Conservation (phyloP, 2,888 invertebrate species). For the Heteropelma amictum region DNA sequence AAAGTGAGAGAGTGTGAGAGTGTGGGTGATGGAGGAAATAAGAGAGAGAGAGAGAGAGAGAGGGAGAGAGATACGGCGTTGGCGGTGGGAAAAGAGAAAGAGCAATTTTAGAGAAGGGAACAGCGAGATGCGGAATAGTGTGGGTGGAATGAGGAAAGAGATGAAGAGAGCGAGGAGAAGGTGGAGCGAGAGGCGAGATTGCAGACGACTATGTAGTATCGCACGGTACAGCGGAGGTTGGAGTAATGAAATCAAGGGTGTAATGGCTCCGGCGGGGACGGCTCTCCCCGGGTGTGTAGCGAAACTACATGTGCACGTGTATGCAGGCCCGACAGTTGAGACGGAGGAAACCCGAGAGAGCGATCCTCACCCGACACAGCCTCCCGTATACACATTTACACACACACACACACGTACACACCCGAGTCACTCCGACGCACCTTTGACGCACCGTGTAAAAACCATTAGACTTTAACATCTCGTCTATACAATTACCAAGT, state of each 20-base stretch:
- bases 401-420: background rate
- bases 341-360: constrained; percentile 6
- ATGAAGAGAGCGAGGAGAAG: no score
- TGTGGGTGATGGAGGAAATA: constrained; percentile 11
- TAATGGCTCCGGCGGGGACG: constrained; percentile 74
- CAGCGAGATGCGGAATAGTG: constrained; percentile 10
- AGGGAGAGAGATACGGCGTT: no score
- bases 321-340: constrained; percentile 23
- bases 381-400: background rate
- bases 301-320: background rate
- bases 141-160: constrained; percentile 6
- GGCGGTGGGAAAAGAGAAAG: constrained; percentile 31
- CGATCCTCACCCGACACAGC: constrained; percentile 32
- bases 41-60: constrained; percentile 40
- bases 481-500: constrained; percentile 65
- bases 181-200: constrained; percentile 64
- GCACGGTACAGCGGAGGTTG: constrained; percentile 60
- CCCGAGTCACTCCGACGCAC: constrained; percentile 58
- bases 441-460: constrained; percentile 70
- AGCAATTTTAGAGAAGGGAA: background rate
- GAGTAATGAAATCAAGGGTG: constrained; percentile 76
- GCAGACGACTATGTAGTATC: constrained; percentile 67
- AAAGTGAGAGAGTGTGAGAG: constrained; percentile 42
- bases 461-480: constrained; percentile 70
- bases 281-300: constrained; percentile 26